These are phyloP conservation scores for Melanogrammus aeglefinus DNA, from an alignment of 2,797 vertebrate genomes.

Conservation along the genomic window DNA sequence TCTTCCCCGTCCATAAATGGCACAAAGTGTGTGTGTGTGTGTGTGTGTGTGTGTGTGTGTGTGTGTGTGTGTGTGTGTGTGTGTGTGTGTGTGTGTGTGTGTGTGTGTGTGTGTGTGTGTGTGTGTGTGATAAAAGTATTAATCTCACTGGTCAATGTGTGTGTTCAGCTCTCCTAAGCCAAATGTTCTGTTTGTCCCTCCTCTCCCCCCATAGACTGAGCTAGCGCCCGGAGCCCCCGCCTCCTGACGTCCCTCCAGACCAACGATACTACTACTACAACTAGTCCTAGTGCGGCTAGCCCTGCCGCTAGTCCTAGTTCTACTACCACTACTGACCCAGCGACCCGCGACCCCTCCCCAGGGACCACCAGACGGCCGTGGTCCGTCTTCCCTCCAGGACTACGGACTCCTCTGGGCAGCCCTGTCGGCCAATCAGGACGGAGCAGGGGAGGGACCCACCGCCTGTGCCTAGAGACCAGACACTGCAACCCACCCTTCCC, in stretches of 20 bases:
- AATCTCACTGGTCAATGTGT: too few species aligned
- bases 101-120: too few species aligned
- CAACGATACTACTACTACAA: background rate
- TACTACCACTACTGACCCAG: background rate
- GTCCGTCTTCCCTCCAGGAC: background rate
- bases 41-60: too few species aligned
- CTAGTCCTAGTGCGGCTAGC: background rate
- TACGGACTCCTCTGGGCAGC: background rate
- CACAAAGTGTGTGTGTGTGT: too few species aligned
- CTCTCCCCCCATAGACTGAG: background rate
- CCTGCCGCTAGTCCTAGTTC: background rate
- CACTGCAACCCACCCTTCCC: slow-evolving; percentile 50
- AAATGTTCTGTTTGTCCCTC: background rate
- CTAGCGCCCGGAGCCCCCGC: background rate
- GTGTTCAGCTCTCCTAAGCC: background rate
- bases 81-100: too few species aligned
- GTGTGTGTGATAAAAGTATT: too few species aligned
- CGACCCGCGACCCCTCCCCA: background rate
- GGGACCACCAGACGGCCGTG: slow-evolving; percentile 17
- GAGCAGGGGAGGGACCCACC: slow-evolving; percentile 49
- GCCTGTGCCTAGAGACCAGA: slow-evolving; percentile 71
- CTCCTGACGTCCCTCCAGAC: background rate
- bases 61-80: too few species aligned
- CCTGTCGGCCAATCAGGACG: slow-evolving; percentile 27
- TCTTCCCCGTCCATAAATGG: too few species aligned